phyloP scores from a whole-genome alignment of 2,113 vertebrate species.

The Monarcha castaneiventris region DNA sequence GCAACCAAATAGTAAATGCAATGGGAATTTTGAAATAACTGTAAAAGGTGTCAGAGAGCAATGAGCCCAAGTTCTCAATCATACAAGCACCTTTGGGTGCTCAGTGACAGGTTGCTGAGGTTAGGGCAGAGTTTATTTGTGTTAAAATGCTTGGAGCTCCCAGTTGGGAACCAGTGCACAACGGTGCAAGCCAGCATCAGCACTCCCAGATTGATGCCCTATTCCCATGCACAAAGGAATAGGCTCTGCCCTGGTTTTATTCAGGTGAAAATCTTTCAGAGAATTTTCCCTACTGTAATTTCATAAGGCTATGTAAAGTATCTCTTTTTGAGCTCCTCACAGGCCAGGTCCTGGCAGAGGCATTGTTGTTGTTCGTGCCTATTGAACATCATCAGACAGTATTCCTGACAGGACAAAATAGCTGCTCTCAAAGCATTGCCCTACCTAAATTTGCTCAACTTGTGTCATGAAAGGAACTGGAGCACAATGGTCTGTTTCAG shows the following conservation, averaged over 20 bases:
- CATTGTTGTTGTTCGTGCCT: background rate
- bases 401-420: background rate
- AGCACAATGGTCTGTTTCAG: background rate
- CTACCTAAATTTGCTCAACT: background rate
- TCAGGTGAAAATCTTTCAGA: background rate
- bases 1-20: background rate
- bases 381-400: background rate
- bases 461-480: background rate
- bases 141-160: background rate
- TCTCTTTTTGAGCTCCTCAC: background rate
- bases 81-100: background rate
- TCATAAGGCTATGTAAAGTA: background rate
- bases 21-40: background rate
- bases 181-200: background rate
- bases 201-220: background rate
- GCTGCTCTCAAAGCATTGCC: background rate
- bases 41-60: background rate
- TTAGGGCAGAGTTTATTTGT: background rate
- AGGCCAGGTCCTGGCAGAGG: background rate
- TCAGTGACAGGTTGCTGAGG: background rate
- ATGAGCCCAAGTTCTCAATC: background rate
- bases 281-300: background rate
- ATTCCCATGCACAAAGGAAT: background rate
- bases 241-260: background rate
- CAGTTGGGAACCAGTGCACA: background rate